These are phyloP conservation scores for Bolinopsis microptera DNA, from an alignment of 37 sponge, comb jelly and placozoan species.

Conservation along the genomic window DNA sequence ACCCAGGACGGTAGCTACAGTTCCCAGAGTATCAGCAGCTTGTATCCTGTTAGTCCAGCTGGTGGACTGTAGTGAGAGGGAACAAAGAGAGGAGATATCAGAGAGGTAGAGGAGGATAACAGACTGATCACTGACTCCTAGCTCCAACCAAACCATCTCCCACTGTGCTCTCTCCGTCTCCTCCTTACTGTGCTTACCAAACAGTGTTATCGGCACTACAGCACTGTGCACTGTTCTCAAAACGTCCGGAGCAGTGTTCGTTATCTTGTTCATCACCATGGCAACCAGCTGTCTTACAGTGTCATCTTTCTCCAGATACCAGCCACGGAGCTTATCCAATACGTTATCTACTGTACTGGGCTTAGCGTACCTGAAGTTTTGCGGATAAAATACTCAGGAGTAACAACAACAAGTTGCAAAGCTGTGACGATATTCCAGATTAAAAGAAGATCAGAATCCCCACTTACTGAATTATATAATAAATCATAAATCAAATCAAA, in stretches of 20 bases:
- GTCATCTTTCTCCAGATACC: constrained; percentile 63
- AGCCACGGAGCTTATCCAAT: neutral
- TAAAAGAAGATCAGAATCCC: no score
- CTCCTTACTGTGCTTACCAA: constrained; percentile 29
- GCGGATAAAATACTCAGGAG: no score
- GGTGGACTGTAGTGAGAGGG: neutral
- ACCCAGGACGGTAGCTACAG: neutral
- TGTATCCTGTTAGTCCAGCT: constrained; percentile 12
- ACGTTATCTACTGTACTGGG: constrained; percentile 24
- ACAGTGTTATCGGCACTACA: neutral
- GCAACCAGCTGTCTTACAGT: neutral
- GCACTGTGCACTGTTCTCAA: neutral
- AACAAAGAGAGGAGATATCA: constrained; percentile 15
- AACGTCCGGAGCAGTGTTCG: constrained; percentile 25
- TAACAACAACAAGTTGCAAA: no score
- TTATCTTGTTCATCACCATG: neutral
- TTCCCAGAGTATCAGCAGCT: neutral
- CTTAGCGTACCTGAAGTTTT: constrained; percentile 55
- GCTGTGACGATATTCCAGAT: no score
- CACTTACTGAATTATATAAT: no score
- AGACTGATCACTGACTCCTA: constrained; percentile 55
- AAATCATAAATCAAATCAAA: neutral
- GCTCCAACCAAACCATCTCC: constrained; percentile 51
- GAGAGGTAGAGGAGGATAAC: neutral
- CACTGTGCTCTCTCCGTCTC: neutral